Conservation (phyloP, 2,888 invertebrate genomes). For the Arenicola marina region DNA sequence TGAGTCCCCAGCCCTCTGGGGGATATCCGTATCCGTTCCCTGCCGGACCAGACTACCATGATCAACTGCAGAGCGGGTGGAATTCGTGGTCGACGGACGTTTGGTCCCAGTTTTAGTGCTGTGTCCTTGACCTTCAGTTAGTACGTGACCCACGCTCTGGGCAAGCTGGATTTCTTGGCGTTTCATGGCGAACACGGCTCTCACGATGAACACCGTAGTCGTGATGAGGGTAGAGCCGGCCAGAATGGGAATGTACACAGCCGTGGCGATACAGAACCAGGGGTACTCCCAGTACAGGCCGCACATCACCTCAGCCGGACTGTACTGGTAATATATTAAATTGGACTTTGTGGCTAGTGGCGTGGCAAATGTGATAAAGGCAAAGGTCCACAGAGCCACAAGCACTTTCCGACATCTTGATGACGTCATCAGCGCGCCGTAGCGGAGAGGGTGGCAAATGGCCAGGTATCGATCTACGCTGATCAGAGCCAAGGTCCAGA, state of each 20-base stretch:
- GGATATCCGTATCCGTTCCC: no score
- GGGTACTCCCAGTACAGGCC: slow-evolving; percentile 24
- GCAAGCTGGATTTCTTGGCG: no score
- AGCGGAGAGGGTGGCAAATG: slow-evolving; percentile 33
- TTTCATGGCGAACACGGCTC: not conserved
- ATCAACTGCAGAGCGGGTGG: no score
- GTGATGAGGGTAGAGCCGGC: slow-evolving; percentile 29
- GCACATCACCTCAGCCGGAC: slow-evolving; percentile 18
- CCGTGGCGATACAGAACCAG: slow-evolving; percentile 20
- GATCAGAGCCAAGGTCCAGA: slow-evolving; percentile 37
- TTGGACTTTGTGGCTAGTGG: slow-evolving; percentile 27
- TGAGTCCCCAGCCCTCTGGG: no score
- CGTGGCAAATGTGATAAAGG: slow-evolving; percentile 28
- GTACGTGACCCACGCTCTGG: not conserved
- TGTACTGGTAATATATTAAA: slow-evolving; percentile 24
- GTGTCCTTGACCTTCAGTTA: not conserved
- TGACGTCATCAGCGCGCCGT: slow-evolving; percentile 15
- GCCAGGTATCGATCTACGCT: slow-evolving; percentile 39
- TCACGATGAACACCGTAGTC: slow-evolving; percentile 15
- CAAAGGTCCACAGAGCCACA: slow-evolving; percentile 14
- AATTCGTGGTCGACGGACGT: no score
- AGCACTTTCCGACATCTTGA: not conserved
- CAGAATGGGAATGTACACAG: slow-evolving; percentile 33
- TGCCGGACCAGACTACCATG: no score
- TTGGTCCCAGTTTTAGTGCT: no score